A percentile compares a stretch with the other conserved stretches of the same genome.
Conservation (phyloP, 2,888 invertebrate species). For the Drosophila pullipes region DNA sequence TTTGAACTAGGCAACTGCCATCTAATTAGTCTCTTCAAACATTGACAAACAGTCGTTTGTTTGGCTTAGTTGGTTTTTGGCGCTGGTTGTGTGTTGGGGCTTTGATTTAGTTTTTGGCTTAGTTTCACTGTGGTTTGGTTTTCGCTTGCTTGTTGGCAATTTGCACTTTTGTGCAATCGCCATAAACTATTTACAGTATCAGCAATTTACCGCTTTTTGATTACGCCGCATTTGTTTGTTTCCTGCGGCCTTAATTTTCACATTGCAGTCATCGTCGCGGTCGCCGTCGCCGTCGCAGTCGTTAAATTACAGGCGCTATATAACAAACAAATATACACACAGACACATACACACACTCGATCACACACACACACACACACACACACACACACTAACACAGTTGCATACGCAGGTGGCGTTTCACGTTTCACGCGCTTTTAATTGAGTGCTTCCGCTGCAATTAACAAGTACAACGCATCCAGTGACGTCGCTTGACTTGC, state of each 20-base stretch:
- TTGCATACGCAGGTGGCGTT: conserved; percentile 69
- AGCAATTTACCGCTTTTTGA: conserved; percentile 77
- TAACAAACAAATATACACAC: conserved; percentile 18
- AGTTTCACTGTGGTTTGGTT: conserved; percentile 21
- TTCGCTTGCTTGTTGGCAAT: conserved; percentile 57
- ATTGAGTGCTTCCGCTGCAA: conserved; percentile 81
- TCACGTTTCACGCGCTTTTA: conserved; percentile 79
- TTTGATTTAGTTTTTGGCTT: conserved; percentile 14
- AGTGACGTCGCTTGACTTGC: conserved; percentile 54
- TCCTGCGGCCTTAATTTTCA: conserved; percentile 76
- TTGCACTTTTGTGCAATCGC: conserved; percentile 65
- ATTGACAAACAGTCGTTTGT: conserved; percentile 56
- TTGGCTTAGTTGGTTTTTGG: conserved; percentile 26
- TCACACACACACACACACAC: conserved; percentile 7
- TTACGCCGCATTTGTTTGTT: conserved; percentile 79
- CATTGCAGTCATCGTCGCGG: conserved; percentile 32
- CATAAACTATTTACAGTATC: conserved; percentile 76
- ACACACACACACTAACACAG: conserved; percentile 4
- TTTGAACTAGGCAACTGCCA: conserved; percentile 50
- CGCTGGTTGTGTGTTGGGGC: background rate
- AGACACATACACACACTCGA: background rate
- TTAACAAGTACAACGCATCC: conserved; percentile 76
- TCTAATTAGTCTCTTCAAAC: conserved; percentile 68
- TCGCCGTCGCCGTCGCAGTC: conserved; percentile 18
- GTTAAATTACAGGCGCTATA: conserved; percentile 54